These are phyloP conservation scores for Hydraecia micacea DNA, from an alignment of 2,888 invertebrate genomes.

Conservation along the genomic window DNA sequence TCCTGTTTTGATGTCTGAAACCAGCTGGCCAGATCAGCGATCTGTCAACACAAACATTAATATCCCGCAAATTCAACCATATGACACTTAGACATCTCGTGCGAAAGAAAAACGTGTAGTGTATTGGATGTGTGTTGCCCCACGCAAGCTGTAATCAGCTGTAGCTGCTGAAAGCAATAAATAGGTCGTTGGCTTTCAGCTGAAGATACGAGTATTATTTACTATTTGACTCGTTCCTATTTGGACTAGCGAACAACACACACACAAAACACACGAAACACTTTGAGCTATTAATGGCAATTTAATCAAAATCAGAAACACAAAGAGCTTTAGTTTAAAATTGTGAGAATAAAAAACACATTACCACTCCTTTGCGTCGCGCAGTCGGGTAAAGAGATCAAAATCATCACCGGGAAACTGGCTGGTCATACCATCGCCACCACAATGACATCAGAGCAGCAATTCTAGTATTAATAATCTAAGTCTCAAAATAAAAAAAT, in stretches of 20 bases:
- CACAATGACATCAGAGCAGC: no score
- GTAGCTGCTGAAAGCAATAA: conserved; percentile 37
- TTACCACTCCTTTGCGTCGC: no score
- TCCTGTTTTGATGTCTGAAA: not conserved
- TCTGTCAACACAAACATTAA: conserved; percentile 42
- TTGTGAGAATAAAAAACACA: not conserved
- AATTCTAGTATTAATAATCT: no score
- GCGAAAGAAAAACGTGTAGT: conserved; percentile 42
- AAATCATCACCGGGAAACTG: no score
- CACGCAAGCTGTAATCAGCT: conserved; percentile 36
- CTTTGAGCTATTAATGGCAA: not conserved
- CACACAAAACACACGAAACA: no score
- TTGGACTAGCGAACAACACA: no score
- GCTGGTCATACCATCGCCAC: not conserved
- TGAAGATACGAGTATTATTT: no score
- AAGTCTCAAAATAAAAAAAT: no score
- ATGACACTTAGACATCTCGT: conserved; percentile 45
- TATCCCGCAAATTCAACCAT: conserved; percentile 44
- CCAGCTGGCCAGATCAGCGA: conserved; percentile 15
- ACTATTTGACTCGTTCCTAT: not conserved
- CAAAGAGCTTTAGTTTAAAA: not conserved
- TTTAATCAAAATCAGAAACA: not conserved
- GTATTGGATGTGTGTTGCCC: conserved; percentile 18
- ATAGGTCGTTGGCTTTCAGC: conserved; percentile 35
- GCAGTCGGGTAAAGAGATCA: no score